phyloP scores from a whole-genome alignment of 2,797 vertebrate genomes.

The Vespertilio murinus region DNA sequence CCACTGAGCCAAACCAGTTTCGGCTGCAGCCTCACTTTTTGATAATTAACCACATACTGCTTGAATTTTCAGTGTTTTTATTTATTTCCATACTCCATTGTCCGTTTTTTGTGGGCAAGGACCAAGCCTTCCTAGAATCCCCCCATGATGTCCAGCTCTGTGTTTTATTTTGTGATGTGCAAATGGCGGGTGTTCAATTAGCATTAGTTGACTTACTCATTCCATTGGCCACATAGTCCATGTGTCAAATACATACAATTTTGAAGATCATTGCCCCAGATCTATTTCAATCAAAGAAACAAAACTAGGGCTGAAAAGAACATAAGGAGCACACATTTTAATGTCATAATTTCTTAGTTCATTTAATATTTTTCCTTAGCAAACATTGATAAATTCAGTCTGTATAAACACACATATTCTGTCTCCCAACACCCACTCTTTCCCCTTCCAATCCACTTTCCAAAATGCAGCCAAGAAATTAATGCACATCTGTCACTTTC shows the following conservation, averaged over 20 bases:
- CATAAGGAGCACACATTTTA: conserved; percentile 14
- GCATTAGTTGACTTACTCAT: neutral
- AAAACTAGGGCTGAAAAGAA: conserved; percentile 44
- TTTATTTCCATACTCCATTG: neutral
- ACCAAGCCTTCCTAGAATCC: neutral
- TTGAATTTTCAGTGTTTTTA: neutral
- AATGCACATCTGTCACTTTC: conserved; percentile 70
- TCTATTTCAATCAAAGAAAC: neutral
- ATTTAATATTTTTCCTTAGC: conserved; percentile 62
- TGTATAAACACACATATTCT: conserved; percentile 37
- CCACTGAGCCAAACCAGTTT: no score
- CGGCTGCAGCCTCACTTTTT: neutral
- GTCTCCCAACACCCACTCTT: neutral
- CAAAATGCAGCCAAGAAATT: conserved; percentile 56
- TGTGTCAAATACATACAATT: neutral
- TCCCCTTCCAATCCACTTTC: neutral
- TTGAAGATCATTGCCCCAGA: neutral
- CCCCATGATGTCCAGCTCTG: neutral
- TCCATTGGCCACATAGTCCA: neutral
- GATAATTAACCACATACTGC: neutral
- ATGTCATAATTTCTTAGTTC: conserved; percentile 46
- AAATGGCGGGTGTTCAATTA: neutral
- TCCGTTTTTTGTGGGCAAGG: neutral
- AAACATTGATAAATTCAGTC: conserved; percentile 55
- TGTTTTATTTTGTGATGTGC: neutral